Evolutionary conservation across 2,113 vertebrate genomes (phyloP), one percentile per base, ranked within the genome.

Genomic region (Rynchops niger): DNA sequence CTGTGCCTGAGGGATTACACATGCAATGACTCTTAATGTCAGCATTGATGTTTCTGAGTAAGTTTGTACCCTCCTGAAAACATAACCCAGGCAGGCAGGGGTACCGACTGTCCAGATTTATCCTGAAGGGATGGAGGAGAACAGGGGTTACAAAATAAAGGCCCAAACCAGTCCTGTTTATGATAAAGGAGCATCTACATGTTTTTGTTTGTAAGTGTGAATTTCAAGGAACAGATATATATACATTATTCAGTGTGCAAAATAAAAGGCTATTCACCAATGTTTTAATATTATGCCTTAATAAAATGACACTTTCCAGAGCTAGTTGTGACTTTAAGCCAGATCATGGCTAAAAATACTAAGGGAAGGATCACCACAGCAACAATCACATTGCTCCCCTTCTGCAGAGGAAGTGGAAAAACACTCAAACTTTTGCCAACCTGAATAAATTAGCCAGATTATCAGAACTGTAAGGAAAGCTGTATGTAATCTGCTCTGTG

Each of bases 301-400:
- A 89, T 66, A 80, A 80, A 92, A 81, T 25, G 10, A 62, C 50
- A 63, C 69, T 47, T 88, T 73, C 38, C n/a, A 78, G 63, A 95
- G 58, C 36, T 53, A 92, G 82, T 95, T 71, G 53, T 65, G 92
- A 83, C 63, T 97, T 94, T 78, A 70, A 92, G n/a, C n/a, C 76
- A 74, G 26, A 93, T 90, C 74, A 56, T 59, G 67, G 42, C 72
- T 94, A 84, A 95, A 96, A 91, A 74, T 92, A 92, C 84, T 84
- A 91, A 88, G 43, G 27, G 23, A 92, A 91, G 47, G 69, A 93
- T 95, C 81, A 89, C 93, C 81, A 95, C 96, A 96, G 86, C 83
- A 96, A 91, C 86, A 86, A 86, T 78, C 83, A 52, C 65, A 70
- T 77, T 66, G 9, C 59, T 83, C 26, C 26, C 21, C 40, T 86